These are phyloP conservation scores for Chiridota heheva DNA, from an alignment of 35 echinoderm and acorn worm species.

Conservation along the genomic window DNA sequence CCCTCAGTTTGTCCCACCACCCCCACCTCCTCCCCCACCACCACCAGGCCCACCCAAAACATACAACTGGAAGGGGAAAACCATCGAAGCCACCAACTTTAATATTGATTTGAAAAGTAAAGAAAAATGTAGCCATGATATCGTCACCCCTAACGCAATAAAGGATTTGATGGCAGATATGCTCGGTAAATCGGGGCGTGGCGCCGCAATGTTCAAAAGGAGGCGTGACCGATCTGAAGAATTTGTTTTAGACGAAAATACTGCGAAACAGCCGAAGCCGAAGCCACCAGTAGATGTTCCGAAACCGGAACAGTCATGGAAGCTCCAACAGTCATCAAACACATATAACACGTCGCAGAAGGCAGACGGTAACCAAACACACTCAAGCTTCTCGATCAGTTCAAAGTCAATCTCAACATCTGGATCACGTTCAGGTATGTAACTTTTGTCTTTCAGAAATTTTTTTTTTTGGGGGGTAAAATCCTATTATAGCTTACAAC, in stretches of 20 bases:
- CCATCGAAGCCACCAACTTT: conserved; percentile 85
- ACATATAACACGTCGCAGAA: too few relatives aligned
- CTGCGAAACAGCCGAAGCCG: conserved; percentile 57
- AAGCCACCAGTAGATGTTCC: not conserved
- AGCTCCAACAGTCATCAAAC: too few relatives aligned
- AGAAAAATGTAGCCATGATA: conserved; percentile 69
- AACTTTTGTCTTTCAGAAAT: too few relatives aligned
- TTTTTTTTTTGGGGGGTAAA: too few relatives aligned
- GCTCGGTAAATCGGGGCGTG: conserved; percentile 61
- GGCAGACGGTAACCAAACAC: too few relatives aligned
- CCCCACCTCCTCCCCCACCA: conserved; percentile 65
- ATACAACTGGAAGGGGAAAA: conserved; percentile 43
- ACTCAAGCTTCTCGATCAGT: too few relatives aligned
- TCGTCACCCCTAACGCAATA: conserved; percentile 62
- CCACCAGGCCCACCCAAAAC: conserved; percentile 15
- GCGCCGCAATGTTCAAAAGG: conserved; percentile 85
- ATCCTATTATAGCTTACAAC: too few relatives aligned
- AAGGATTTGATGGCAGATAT: conserved; percentile 66
- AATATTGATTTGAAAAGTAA: conserved; percentile 80
- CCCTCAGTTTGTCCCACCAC: conserved; percentile 34
- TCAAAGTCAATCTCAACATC: too few relatives aligned
- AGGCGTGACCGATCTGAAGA: conserved; percentile 80
- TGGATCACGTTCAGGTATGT: too few relatives aligned
- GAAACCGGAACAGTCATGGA: conserved; percentile 10
- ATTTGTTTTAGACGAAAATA: conserved; percentile 84